phyloP scores from a whole-genome alignment of 2,113 vertebrate species.

The Gnathonemus longibarbis region DNA sequence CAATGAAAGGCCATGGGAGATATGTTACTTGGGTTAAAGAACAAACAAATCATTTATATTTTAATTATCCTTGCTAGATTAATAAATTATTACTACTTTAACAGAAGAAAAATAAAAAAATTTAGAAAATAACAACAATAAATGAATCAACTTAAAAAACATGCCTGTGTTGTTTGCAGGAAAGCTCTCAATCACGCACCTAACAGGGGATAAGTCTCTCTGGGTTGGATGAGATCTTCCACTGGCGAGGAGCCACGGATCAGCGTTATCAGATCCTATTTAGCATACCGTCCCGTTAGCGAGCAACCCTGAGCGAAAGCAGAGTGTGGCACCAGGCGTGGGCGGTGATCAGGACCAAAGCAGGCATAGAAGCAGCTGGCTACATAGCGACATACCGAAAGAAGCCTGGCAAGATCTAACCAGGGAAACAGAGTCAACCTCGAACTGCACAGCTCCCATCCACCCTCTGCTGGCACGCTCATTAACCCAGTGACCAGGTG shows the following conservation, averaged over 20 bases:
- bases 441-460: neutral
- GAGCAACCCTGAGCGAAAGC: neutral
- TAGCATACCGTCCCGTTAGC: neutral
- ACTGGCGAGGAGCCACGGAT: neutral
- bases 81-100: neutral
- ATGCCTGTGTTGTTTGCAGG: neutral
- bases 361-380: neutral
- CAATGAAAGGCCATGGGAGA: neutral
- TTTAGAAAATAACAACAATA: neutral
- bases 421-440: neutral
- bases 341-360: neutral
- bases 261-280: neutral
- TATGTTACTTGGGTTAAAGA: neutral
- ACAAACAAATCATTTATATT: neutral
- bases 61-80: neutral
- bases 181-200: neutral
- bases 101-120: neutral
- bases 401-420: neutral
- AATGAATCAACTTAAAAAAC: neutral
- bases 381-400: neutral
- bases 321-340: neutral
- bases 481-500: neutral
- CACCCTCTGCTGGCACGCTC: neutral
- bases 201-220: neutral
- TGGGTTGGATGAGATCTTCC: neutral